Evolutionary conservation across 2,113 vertebrate genomes (phyloP), one percentile per base, ranked within the genome.

Genomic region (Hymenochirus boettgeri): DNA sequence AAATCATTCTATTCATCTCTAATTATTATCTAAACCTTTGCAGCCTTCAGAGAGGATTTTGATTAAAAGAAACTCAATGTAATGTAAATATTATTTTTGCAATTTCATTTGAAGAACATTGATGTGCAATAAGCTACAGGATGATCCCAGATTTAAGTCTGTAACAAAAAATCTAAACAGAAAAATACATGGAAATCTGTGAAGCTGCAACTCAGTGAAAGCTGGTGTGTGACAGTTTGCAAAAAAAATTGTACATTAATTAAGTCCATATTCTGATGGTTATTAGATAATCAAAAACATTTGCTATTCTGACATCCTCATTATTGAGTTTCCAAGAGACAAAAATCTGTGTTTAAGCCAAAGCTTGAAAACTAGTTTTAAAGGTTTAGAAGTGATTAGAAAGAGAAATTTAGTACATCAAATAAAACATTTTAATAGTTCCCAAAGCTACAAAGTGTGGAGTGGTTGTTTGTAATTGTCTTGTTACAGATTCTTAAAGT

Each of bases 281-380:
- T 66, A 66, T 51, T 17, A 52, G 55, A 58, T 66, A 66, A 66
- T 66, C 35, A 58, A 58, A 66, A 58, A 58, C 64, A 66, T 52
- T 66, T 66, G 64, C 17, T 22, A 31, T 21, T 39, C 19, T 58
- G 46, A 66, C 55, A 51, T 66, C 37, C 56, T 58, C 55, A 57
- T 58, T 51, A 58, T 48, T 52, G 64, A 66, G 55, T 66, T 58
- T 66, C 55, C 64, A 42, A 51, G 29, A 39, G 64, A 46, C 29
- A 51, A 39, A 45, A 58, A 66, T 58, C 64, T 39, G 19, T 21
- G 47, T 45, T 15, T 42, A 58, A 61, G 46, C 27, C 46, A 50
- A 50, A 58, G 29, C n/a, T 37, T 37, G 23, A 25, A 64, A 57
- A 24, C 23, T 26, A n/a, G 46, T 58, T 45, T 51, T 51, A 31